Base-by-base conservation (phyloP, 2,888 invertebrate genomes). In the Melangyna quadrimaculata region DNA sequence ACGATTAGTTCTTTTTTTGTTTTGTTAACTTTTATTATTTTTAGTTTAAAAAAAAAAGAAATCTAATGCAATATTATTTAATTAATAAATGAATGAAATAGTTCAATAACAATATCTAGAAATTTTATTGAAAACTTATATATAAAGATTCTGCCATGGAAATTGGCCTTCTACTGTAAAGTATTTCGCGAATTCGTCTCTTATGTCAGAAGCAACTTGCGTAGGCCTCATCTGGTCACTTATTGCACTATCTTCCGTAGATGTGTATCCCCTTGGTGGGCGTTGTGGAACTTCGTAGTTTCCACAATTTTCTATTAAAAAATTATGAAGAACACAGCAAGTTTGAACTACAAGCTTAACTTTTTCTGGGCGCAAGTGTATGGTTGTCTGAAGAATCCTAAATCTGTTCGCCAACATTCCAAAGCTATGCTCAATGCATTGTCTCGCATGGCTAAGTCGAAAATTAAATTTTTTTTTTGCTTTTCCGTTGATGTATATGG, bases 231-330 rank as follows among this genome's bases (percentile, higher is more conserved):
- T 32, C 6, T 19, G 22, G 9, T 92, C 19, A 45, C 19, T 75
- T 93, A 92, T 80, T 93, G 1, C 35, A 10, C 35, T 48, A 35
- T 35, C 7, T n/a, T 67, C 67, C 17, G 51, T 22, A 9, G 51
- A 5, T 24, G 22, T 24, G 24, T 22, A 24, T 48, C 48, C 22
- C 24, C 12, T 48, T 24, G 48, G 24, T 48, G 22, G 45, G 22
- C 43, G 67, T 24, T 69, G 35, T 35, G 48, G 32, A 5, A 27
- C 27, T 27, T 27, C 27, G 27, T 27, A 27, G 27, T 27, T 27
- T 27, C 27, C 27, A 27, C 3, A 27, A 27, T 4, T 27, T 27
- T 27, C 5, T 27, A 27, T 27, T 32, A 78, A 71, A 63, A 78
- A 78, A 19, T 78, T 78, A 14, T 78, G 78, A 4, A 78, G 7